Evolutionary conservation across 1,140 invertebrate species (phyloP).

Genomic region (Aphis craccivora): DNA sequence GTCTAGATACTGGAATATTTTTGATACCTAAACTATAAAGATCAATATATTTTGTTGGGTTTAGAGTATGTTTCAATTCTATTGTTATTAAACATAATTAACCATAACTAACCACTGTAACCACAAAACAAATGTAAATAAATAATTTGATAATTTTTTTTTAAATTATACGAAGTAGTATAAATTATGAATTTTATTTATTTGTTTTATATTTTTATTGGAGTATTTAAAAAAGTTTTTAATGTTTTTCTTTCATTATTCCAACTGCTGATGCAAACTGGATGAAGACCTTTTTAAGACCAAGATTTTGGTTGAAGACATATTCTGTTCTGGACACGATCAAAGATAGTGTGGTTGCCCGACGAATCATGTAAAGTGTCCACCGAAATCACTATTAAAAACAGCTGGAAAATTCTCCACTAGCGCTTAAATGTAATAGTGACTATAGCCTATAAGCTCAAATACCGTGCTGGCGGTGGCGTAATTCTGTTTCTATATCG

Average conservation of each 20-base stretch:
- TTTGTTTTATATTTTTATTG: not conserved
- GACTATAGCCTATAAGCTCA: too few species aligned
- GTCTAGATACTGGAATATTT: not conserved
- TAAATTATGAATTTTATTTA: not conserved
- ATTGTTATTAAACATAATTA: not conserved
- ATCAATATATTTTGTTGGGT: not conserved
- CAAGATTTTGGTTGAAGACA: too few species aligned
- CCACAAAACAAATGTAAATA: not conserved
- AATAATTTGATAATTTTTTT: not conserved
- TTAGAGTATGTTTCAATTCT: not conserved
- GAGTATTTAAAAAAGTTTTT: not conserved
- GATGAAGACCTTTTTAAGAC: too few species aligned
- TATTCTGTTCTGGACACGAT: too few species aligned
- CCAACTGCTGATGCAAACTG: too few species aligned
- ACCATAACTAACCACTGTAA: not conserved
- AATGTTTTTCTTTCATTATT: not conserved
- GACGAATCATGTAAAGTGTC: too few species aligned
- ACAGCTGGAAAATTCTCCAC: too few species aligned
- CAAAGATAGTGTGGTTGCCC: too few species aligned
- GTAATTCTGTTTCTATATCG: too few species aligned
- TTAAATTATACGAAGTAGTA: not conserved
- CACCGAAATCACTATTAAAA: too few species aligned
- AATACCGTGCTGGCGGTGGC: too few species aligned
- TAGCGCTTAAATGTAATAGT: too few species aligned
- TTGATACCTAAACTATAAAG: not conserved